These are phyloP conservation scores for Podotricha telesiphe DNA, from an alignment of 2,888 invertebrate species.

Conservation along the genomic window DNA sequence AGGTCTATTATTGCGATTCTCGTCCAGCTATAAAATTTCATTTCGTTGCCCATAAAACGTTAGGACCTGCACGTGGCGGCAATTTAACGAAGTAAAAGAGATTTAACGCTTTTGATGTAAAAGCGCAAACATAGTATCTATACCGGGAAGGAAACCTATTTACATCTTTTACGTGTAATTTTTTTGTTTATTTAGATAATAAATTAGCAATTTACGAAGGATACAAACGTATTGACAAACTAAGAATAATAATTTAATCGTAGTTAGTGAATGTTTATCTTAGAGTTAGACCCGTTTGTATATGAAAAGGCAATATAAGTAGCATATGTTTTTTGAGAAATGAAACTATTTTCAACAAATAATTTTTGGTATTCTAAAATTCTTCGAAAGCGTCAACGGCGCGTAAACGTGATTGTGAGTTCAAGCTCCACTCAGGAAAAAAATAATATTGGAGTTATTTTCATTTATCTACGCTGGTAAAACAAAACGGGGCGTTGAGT, in stretches of 20 bases:
- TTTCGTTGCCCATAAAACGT: slow-evolving; percentile 40
- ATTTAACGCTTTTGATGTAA: slow-evolving; percentile 31
- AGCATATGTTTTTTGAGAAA: no score
- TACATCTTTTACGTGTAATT: background rate
- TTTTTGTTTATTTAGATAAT: background rate
- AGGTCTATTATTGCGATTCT: slow-evolving; percentile 33
- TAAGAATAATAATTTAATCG: background rate
- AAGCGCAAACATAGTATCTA: slow-evolving; percentile 1
- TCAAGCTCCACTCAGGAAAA: no score
- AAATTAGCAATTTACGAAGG: background rate
- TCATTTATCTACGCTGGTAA: no score
- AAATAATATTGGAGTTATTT: no score
- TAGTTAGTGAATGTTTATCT: no score
- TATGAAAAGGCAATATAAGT: no score
- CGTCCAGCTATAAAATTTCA: slow-evolving; percentile 40
- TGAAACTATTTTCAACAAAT: no score
- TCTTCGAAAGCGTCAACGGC: no score
- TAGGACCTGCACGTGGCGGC: slow-evolving; percentile 37
- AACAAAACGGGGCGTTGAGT: no score
- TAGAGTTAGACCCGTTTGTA: no score
- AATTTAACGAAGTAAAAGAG: slow-evolving; percentile 34
- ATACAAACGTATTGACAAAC: background rate
- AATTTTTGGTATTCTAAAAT: no score
- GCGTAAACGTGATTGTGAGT: no score
- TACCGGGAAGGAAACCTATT: slow-evolving; percentile 3